Evolutionary conservation across 1,140 invertebrate species (phyloP).

Genomic region (Musca domestica): DNA sequence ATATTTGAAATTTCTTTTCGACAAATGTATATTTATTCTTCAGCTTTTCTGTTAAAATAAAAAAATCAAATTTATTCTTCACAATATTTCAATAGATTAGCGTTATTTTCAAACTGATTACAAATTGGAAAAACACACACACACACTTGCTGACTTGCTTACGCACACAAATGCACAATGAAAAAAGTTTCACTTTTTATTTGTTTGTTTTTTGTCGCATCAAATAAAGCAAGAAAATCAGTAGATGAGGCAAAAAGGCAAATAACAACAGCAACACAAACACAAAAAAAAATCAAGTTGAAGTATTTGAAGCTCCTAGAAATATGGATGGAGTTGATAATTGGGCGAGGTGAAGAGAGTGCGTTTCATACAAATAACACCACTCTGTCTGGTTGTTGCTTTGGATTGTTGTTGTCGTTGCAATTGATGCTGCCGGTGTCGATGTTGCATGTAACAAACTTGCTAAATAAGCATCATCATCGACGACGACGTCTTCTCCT

Average conservation of each 20-base stretch:
- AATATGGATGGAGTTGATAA: no score
- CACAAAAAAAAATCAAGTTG: no score
- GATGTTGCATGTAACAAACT: slow-evolving; percentile 17
- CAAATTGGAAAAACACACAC: no score
- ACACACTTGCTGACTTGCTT: background rate
- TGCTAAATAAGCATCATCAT: slow-evolving; percentile 7
- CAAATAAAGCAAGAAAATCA: background rate
- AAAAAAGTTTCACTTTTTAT: slow-evolving; percentile 16
- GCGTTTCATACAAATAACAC: background rate
- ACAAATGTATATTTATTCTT: no score
- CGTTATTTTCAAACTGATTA: no score
- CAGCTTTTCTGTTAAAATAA: no score
- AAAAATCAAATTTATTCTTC: no score
- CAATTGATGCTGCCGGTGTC: background rate
- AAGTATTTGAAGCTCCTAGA: no score
- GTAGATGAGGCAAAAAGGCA: background rate
- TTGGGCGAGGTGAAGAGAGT: no score
- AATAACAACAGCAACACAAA: background rate
- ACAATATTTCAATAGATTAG: no score
- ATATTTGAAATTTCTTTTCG: no score
- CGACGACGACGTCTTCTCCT: no score
- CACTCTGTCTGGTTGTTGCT: background rate
- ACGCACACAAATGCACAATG: background rate
- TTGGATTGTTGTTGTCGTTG: background rate
- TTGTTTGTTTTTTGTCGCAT: slow-evolving; percentile 18